A percentile compares a stretch with the other conserved stretches of the same genome.
Conservation (phyloP, 1,140 invertebrate genomes). For the Hydropsyche tenuis region DNA sequence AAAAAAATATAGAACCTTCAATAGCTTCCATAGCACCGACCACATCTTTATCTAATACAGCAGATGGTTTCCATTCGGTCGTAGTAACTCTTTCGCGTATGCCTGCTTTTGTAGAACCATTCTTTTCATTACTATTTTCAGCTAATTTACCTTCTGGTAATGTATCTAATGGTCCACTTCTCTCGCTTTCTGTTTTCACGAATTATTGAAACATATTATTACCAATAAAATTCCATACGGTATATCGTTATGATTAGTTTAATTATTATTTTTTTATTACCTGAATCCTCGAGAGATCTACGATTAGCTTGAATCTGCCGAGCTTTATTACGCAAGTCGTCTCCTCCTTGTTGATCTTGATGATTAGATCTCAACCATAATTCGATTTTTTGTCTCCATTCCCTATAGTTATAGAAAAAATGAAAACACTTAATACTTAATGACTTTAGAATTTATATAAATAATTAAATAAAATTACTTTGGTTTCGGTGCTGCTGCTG, state of each 20-base stretch:
- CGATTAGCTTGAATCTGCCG: constrained; percentile 71
- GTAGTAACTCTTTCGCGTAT: constrained; percentile 36
- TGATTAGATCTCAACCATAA: constrained; percentile 88
- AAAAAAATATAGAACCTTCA: constrained; percentile 67
- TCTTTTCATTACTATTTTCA: constrained; percentile 29
- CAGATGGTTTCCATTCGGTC: constrained; percentile 79
- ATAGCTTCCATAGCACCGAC: constrained; percentile 85
- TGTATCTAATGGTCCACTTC: constrained; percentile 71
- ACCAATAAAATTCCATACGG: not conserved
- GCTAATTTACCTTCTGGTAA: constrained; percentile 67
- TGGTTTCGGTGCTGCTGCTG: constrained; percentile 55
- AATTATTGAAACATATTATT: constrained; percentile 26
- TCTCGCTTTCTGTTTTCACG: constrained; percentile 71
- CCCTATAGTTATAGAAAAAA: constrained; percentile 58
- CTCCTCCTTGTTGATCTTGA: constrained; percentile 73
- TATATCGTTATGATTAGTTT: constrained; percentile 19
- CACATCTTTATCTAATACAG: constrained; percentile 80
- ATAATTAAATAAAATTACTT: constrained; percentile 52
- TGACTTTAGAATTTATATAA: not conserved
- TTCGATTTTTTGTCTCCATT: constrained; percentile 88
- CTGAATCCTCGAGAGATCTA: constrained; percentile 81
- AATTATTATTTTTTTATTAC: constrained; percentile 56
- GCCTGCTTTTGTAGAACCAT: not conserved
- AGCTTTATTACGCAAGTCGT: constrained; percentile 69
- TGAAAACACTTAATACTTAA: constrained; percentile 22